These are phyloP conservation scores for Lucifuga dentata DNA, from an alignment of 2,113 vertebrate species.

Conservation along the genomic window DNA sequence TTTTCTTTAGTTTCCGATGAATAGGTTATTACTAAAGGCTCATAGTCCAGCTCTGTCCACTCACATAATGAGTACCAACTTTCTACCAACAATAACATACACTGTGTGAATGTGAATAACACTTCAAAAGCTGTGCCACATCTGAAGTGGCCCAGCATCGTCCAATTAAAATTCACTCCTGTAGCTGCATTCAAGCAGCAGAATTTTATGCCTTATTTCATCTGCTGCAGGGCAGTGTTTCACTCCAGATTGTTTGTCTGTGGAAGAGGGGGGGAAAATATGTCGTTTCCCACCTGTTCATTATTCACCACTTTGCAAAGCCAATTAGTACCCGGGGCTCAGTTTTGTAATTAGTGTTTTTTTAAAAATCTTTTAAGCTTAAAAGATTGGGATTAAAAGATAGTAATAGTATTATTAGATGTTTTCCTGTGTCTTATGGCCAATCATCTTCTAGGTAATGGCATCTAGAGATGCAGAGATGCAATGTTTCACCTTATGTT, in stretches of 20 bases:
- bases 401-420: too few species aligned
- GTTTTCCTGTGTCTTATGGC: too few species aligned
- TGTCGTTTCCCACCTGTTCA: neutral
- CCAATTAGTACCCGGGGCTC: neutral
- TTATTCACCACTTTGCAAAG: neutral
- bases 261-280: too few species aligned
- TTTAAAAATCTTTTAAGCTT: too few species aligned
- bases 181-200: neutral
- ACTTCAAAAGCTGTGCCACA: slow-evolving; percentile 9
- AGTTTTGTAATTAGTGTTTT: too few species aligned
- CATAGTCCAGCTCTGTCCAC: neutral
- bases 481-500: too few species aligned
- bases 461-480: too few species aligned
- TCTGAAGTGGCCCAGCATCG: slow-evolving; percentile 4
- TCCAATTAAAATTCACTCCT: slow-evolving; percentile 21
- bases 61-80: slow-evolving; percentile 18
- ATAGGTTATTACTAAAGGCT: slow-evolving; percentile 9
- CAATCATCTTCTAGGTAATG: too few species aligned
- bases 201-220: slow-evolving; percentile 1
- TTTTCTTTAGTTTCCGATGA: slow-evolving; percentile 8
- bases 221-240: too few species aligned
- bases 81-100: neutral
- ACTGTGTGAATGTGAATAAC: slow-evolving; percentile 2
- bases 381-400: too few species aligned
- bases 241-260: too few species aligned